A percentile compares a stretch with the other conserved stretches of the same genome.
Conservation (phyloP, 2,797 vertebrate genomes). For the Clarias platycephalus region DNA sequence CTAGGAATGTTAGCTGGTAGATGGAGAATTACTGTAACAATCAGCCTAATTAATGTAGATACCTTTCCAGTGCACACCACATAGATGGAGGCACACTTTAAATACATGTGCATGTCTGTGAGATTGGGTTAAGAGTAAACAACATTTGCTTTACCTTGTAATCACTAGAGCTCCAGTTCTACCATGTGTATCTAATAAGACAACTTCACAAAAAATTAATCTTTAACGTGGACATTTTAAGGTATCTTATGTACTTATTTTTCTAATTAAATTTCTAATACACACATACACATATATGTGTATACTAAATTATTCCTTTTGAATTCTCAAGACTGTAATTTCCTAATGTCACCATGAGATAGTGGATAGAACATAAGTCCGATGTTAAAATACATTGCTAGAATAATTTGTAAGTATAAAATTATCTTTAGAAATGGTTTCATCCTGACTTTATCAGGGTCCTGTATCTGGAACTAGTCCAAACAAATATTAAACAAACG, state of each 20-base stretch:
- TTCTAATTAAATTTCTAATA: neutral
- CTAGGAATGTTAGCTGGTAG: neutral
- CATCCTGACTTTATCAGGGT: neutral
- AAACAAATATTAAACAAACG: neutral
- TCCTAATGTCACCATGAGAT: neutral
- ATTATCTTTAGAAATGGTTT: neutral
- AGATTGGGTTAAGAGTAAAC: neutral
- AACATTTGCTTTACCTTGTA: neutral
- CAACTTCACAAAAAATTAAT: neutral
- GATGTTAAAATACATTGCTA: neutral
- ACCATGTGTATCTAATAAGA: neutral
- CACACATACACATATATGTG: neutral
- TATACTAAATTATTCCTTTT: neutral
- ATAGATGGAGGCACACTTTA: neutral
- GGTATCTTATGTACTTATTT: neutral
- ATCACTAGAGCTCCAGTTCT: neutral
- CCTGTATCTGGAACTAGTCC: neutral
- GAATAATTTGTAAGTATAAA: neutral
- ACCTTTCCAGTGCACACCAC: neutral
- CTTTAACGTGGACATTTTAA: neutral
- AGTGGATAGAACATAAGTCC: neutral
- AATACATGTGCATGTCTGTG: neutral
- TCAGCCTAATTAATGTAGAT: neutral
- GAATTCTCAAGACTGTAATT: neutral
- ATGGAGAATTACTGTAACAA: neutral